Percentiles rank a stretch among this genome's conserved stretches.
These are phyloP conservation scores for Gallinago media DNA, from an alignment of 2,113 vertebrate genomes.

Conservation along the genomic window DNA sequence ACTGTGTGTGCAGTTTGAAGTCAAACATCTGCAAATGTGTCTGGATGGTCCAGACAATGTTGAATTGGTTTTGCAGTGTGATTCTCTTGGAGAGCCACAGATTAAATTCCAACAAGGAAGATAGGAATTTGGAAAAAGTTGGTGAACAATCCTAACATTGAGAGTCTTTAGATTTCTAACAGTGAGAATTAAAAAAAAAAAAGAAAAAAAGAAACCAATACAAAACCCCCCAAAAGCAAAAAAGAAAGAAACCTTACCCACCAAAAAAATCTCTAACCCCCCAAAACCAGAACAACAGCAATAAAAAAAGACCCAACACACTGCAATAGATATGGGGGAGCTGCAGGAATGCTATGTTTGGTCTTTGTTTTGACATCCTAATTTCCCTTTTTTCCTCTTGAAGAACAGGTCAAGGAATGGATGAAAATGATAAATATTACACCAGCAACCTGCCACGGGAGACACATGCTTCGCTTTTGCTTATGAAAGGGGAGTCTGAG, in stretches of 20 bases:
- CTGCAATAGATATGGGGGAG: background rate
- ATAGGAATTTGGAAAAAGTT: background rate
- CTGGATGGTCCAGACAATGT: background rate
- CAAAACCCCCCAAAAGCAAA: background rate
- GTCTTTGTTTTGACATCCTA: background rate
- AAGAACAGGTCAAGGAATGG: background rate
- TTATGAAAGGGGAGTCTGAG: background rate
- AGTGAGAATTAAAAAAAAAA: background rate
- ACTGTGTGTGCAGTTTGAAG: background rate
- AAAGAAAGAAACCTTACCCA: background rate
- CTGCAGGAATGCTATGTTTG: background rate
- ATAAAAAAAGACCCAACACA: background rate
- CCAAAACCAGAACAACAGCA: background rate
- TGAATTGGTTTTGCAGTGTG: background rate
- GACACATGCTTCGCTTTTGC: fast-evolving
- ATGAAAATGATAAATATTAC: background rate
- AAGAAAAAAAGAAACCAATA: background rate
- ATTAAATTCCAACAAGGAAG: background rate
- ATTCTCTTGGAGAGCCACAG: background rate
- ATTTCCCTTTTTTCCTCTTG: background rate
- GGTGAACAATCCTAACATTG: background rate
- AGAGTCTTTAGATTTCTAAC: background rate
- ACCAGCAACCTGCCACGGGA: background rate
- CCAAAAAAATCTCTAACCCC: fast-evolving
- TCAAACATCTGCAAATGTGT: background rate